Conservation (phyloP, 1,140 invertebrate species). For the Nebria ingens region DNA sequence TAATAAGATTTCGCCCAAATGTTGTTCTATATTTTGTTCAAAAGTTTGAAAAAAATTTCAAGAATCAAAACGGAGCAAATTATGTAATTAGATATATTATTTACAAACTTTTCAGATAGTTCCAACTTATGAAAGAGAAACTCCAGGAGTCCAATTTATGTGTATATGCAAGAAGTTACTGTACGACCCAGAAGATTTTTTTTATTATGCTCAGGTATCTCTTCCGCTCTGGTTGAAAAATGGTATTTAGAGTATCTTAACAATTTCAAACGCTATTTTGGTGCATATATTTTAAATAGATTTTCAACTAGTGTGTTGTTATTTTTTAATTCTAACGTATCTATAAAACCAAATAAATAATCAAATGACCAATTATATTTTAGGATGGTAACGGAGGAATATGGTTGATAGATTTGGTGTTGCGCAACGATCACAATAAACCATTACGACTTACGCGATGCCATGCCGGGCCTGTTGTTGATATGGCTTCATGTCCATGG, state of each 20-base stretch:
- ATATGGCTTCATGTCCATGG: conserved; percentile 53
- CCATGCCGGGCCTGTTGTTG: conserved; percentile 62
- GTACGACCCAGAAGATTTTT: conserved; percentile 34
- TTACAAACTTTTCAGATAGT: conserved; percentile 59
- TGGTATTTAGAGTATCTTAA: too few species aligned
- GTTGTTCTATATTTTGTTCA: too few species aligned
- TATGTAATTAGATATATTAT: neutral
- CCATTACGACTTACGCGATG: conserved; percentile 56
- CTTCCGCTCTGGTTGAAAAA: too few species aligned
- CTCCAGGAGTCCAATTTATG: conserved; percentile 42
- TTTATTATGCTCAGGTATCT: conserved; percentile 43
- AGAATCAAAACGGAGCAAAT: too few species aligned
- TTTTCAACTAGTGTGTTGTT: too few species aligned
- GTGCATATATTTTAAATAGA: neutral
- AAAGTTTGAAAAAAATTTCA: too few species aligned
- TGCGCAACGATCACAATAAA: conserved; percentile 42
- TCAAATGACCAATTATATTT: conserved; percentile 11
- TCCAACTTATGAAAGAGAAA: conserved; percentile 64
- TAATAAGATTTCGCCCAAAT: neutral
- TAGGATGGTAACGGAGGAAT: conserved; percentile 74
- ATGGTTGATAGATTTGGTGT: conserved; percentile 62
- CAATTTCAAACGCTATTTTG: too few species aligned
- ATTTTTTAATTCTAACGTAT: neutral
- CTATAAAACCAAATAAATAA: conserved; percentile 2
- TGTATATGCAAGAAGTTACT: conserved; percentile 42